phyloP scores from a whole-genome alignment of 2,888 invertebrate species.

The Drosophila longiperda region DNA sequence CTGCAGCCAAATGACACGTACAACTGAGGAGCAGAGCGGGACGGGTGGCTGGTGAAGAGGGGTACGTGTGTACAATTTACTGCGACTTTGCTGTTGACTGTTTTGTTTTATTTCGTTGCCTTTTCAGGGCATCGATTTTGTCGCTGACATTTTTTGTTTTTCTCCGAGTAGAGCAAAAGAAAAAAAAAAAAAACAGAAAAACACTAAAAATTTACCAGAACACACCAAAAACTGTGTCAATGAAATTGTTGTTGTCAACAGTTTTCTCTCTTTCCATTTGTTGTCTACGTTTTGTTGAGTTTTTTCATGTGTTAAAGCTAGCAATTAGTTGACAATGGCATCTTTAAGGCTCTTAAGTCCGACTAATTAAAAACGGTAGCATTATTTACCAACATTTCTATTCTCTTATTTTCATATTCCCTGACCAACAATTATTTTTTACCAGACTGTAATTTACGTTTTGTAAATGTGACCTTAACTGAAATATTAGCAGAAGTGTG shows the following conservation, averaged over 20 bases:
- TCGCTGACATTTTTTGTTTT: conserved; percentile 63
- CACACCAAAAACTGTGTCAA: conserved; percentile 59
- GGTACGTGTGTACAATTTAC: conserved; percentile 60
- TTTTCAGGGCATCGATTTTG: conserved; percentile 77
- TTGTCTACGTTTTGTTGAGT: not conserved
- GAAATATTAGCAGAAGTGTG: not conserved
- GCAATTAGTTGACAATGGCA: conserved; percentile 31
- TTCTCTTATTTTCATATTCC: not conserved
- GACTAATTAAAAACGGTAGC: conserved; percentile 27
- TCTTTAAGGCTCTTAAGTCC: conserved; percentile 44
- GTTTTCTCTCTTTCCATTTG: conserved; percentile 42
- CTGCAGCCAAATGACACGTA: conserved; percentile 78
- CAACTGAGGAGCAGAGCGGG: conserved; percentile 35
- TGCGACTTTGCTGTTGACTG: conserved; percentile 65
- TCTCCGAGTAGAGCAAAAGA: conserved; percentile 27
- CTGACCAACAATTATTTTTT: not conserved
- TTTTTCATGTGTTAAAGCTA: conserved; percentile 36
- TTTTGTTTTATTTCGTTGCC: conserved; percentile 71
- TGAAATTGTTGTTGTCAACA: conserved; percentile 71
- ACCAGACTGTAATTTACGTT: not conserved
- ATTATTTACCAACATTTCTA: not conserved
- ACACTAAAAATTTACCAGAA: conserved; percentile 1
- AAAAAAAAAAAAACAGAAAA: not conserved
- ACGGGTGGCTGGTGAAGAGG: not conserved
- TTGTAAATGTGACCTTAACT: not conserved